Conservation (phyloP, 2,888 invertebrate genomes). For the Lithophane semibrunnea region DNA sequence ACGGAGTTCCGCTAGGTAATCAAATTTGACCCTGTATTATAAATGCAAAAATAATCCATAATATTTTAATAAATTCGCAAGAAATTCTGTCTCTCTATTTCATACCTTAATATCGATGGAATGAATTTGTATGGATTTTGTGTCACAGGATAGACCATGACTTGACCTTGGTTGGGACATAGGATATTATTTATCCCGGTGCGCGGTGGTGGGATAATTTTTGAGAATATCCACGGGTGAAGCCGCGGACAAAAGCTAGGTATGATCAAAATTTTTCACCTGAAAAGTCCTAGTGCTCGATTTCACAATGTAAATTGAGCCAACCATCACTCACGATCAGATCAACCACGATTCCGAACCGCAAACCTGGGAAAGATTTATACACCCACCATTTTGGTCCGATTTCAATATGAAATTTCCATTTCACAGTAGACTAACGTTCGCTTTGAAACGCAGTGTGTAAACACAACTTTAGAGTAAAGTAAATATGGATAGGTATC, state of each 20-base stretch:
- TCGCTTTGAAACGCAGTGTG: slow-evolving; percentile 42
- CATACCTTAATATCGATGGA: neutral
- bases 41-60: neutral
- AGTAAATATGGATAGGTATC: slow-evolving; percentile 38
- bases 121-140: neutral
- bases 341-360: slow-evolving; percentile 67
- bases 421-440: slow-evolving; percentile 46
- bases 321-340: slow-evolving; percentile 65
- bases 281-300: slow-evolving; percentile 57
- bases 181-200: neutral
- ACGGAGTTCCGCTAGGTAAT: too few relatives aligned
- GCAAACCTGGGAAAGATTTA: slow-evolving; percentile 66
- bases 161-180: neutral
- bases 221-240: neutral
- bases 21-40: neutral
- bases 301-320: slow-evolving; percentile 67
- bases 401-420: slow-evolving; percentile 65
- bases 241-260: slow-evolving; percentile 4
- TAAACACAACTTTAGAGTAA: slow-evolving; percentile 41
- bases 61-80: neutral
- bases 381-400: slow-evolving; percentile 54
- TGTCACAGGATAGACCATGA: neutral
- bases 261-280: slow-evolving; percentile 69
- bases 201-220: neutral
- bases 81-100: neutral